phyloP scores from a whole-genome alignment of 2,888 invertebrate species.

The Drosophila tripunctata region DNA sequence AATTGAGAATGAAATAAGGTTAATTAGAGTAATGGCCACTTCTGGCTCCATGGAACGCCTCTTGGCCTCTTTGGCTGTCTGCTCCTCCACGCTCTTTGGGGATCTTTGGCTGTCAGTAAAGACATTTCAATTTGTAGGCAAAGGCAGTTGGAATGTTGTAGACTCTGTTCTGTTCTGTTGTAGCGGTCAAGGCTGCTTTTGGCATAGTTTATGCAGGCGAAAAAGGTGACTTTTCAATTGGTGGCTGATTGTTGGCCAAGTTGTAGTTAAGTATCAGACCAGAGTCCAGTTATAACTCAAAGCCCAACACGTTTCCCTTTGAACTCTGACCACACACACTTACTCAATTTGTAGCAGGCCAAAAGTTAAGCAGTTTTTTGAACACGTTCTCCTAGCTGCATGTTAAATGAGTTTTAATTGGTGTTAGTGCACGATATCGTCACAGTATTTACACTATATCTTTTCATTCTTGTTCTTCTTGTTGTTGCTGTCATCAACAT shows the following conservation, averaged over 20 bases:
- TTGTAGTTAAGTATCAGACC: slow-evolving; percentile 42
- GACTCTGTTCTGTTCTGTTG: too few species aligned
- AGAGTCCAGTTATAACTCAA: slow-evolving; percentile 38
- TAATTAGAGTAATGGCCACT: slow-evolving; percentile 79
- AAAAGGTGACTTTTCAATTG: slow-evolving; percentile 10
- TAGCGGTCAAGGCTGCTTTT: slow-evolving; percentile 68
- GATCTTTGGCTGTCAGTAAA: slow-evolving; percentile 18
- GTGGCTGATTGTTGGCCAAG: slow-evolving; percentile 25
- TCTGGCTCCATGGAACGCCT: slow-evolving; percentile 22
- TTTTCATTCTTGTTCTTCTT: slow-evolving; percentile 23
- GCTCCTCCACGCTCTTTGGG: not conserved
- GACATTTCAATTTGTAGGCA: slow-evolving; percentile 54
- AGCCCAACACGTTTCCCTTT: slow-evolving; percentile 36
- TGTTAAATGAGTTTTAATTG: slow-evolving; percentile 80
- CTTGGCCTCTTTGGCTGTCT: not conserved
- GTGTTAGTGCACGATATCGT: slow-evolving; percentile 64
- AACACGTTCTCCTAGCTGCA: slow-evolving; percentile 41
- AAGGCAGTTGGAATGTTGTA: slow-evolving; percentile 17
- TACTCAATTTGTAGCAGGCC: slow-evolving; percentile 41
- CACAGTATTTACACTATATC: slow-evolving; percentile 29
- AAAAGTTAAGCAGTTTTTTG: not conserved
- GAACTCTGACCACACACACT: slow-evolving; percentile 60
- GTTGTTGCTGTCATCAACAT: slow-evolving; percentile 42
- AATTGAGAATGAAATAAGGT: slow-evolving; percentile 80
- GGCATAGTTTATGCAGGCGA: not conserved